Percentiles rank a stretch among this genome's conserved stretches.
Evolutionary conservation across 2,113 vertebrate species (phyloP).

Genomic region (Ptilorrhoa leucosticta): DNA sequence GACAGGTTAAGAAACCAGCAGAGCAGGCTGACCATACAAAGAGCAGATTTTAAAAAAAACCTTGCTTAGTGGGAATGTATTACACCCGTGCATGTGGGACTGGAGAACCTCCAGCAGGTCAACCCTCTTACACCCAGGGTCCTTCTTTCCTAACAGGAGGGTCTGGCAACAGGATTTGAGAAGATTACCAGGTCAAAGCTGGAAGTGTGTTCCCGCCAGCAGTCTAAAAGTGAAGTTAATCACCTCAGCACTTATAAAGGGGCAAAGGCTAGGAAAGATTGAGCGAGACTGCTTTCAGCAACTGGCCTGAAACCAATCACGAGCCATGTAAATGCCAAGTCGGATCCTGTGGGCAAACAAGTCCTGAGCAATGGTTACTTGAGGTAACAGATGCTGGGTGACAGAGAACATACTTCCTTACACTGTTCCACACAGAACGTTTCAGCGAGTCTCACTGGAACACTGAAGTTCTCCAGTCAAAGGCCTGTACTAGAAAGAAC

Average conservation of each 20-base stretch:
- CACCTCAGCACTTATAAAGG: not conserved
- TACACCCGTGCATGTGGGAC: fast-evolving
- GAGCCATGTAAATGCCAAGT: not conserved
- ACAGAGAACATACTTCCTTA: not conserved
- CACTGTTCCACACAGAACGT: not conserved
- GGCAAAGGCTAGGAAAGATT: not conserved
- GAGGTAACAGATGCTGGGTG: not conserved
- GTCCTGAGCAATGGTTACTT: not conserved
- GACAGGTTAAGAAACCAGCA: not conserved
- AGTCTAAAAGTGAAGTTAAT: conserved; percentile 50
- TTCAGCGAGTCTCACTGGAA: not conserved
- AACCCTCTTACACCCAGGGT: not conserved
- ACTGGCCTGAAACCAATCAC: not conserved
- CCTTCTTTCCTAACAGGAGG: not conserved
- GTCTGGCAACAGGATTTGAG: not conserved
- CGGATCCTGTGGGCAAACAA: not conserved
- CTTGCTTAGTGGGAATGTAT: not conserved
- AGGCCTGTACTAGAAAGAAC: not conserved
- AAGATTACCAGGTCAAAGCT: conserved; percentile 35
- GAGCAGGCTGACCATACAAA: not conserved
- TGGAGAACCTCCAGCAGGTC: not conserved
- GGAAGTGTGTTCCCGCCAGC: not conserved
- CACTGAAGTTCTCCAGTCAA: not conserved
- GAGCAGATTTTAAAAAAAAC: not conserved
- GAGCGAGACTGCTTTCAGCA: not conserved